Evolutionary conservation across 2,888 invertebrate species (phyloP).

Genomic region (Patella ulyssiponensis): DNA sequence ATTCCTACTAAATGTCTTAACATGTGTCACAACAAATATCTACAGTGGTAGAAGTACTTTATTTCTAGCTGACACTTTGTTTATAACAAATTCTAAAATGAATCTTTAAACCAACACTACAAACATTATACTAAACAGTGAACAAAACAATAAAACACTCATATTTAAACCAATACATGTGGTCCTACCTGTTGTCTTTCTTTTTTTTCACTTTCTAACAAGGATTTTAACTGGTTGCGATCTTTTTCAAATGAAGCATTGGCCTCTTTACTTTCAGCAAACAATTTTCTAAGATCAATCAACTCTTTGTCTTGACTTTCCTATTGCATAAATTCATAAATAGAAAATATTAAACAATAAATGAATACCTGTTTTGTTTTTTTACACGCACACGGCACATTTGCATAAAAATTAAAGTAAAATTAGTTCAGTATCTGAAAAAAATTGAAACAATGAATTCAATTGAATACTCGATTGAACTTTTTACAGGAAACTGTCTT

Average conservation of each 20-base stretch:
- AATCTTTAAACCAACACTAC: too few species aligned
- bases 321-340: constrained; percentile 23
- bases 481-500: too few species aligned
- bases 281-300: constrained; percentile 41
- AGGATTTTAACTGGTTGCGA: constrained; percentile 37
- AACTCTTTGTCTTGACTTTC: constrained; percentile 43
- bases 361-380: constrained; percentile 7
- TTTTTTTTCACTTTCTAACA: constrained; percentile 48
- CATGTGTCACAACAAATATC: too few species aligned
- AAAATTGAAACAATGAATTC: too few species aligned
- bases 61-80: too few species aligned
- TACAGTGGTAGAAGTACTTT: too few species aligned
- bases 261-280: constrained; percentile 39
- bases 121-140: neutral
- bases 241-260: constrained; percentile 50
- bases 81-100: too few species aligned
- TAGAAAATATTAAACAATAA: neutral
- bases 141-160: neutral
- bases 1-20: too few species aligned
- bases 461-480: too few species aligned
- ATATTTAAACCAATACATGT: neutral
- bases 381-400: neutral
- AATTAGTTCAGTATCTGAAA: neutral
- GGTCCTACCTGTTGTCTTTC: constrained; percentile 50
- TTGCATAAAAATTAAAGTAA: neutral